Conservation (phyloP, 2,797 vertebrate species). For the Enteromius mattozi region DNA sequence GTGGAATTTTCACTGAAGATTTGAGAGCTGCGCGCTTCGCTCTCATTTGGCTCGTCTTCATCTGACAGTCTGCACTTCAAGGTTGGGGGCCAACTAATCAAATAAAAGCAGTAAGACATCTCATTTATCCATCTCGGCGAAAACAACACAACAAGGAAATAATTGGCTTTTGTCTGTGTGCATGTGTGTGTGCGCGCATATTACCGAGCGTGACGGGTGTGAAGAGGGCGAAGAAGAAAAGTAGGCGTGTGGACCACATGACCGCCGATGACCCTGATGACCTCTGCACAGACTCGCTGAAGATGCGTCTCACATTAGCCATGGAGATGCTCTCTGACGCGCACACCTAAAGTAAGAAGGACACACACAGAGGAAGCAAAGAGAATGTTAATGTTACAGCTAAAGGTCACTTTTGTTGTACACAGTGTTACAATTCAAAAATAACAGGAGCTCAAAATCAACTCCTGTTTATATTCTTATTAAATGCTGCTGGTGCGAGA, state of each 20-base stretch:
- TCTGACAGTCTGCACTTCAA: conserved; percentile 44
- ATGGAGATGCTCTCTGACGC: conserved; percentile 53
- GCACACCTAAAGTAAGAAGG: conserved; percentile 50
- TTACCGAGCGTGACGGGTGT: conserved; percentile 86
- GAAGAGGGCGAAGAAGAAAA: conserved; percentile 86
- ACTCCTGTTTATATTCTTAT: conserved; percentile 4
- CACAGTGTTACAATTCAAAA: conserved; percentile 5
- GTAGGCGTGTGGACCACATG: conserved; percentile 93
- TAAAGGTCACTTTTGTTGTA: conserved; percentile 32
- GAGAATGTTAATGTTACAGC: conserved; percentile 30
- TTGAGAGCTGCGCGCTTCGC: conserved; percentile 22
- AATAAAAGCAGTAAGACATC: conserved; percentile 50
- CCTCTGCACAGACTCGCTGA: conserved; percentile 54
- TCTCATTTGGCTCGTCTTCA: conserved; percentile 43
- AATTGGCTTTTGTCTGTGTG: conserved; percentile 47
- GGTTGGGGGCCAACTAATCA: conserved; percentile 48
- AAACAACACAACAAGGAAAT: conserved; percentile 44
- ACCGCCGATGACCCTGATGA: conserved; percentile 76
- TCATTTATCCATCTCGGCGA: conserved; percentile 36
- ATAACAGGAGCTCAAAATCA: neutral
- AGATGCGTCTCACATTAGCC: conserved; percentile 57
- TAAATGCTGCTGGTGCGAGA: neutral
- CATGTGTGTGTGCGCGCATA: conserved; percentile 55
- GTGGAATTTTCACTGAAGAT: conserved; percentile 31
- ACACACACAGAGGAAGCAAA: conserved; percentile 33